Percentiles rank a stretch among this genome's conserved stretches.
Conservation (phyloP, 2,113 vertebrate species). For the Pholis gunnellus region DNA sequence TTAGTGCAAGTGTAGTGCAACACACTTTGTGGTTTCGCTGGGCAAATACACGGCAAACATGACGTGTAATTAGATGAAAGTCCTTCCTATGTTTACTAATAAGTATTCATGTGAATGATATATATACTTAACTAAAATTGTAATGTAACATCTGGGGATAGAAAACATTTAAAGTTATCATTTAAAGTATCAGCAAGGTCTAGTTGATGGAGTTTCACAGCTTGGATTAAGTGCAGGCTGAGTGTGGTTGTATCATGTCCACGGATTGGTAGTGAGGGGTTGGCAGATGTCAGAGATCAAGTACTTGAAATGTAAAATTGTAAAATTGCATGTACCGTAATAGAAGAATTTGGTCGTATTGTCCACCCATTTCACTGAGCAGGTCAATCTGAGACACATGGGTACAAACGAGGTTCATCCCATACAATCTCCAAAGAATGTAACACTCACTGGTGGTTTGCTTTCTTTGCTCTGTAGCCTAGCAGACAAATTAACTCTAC, state of each 20-base stretch:
- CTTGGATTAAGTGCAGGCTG: neutral
- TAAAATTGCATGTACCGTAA: too few species aligned
- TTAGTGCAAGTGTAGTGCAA: neutral
- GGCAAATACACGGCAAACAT: neutral
- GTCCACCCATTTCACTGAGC: too few species aligned
- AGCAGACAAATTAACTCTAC: neutral
- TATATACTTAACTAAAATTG: neutral
- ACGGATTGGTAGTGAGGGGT: neutral
- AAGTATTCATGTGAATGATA: neutral
- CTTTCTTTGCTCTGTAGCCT: neutral
- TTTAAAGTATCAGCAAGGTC: slow-evolving; percentile 20
- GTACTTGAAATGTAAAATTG: neutral
- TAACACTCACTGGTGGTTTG: neutral
- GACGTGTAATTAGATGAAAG: neutral
- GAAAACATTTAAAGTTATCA: slow-evolving; percentile 19
- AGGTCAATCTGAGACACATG: too few species aligned
- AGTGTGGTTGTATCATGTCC: slow-evolving; percentile 2
- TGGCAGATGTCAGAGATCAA: slow-evolving; percentile 22
- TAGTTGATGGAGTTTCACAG: slow-evolving; percentile 7
- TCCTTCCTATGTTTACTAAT: neutral
- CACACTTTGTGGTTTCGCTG: neutral
- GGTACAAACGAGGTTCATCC: too few species aligned
- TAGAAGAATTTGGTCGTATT: too few species aligned
- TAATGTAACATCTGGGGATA: neutral
- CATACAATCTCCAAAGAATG: neutral